Base-by-base conservation (phyloP, 2,888 invertebrate species). In the Chromoteleia sp. region DNA sequence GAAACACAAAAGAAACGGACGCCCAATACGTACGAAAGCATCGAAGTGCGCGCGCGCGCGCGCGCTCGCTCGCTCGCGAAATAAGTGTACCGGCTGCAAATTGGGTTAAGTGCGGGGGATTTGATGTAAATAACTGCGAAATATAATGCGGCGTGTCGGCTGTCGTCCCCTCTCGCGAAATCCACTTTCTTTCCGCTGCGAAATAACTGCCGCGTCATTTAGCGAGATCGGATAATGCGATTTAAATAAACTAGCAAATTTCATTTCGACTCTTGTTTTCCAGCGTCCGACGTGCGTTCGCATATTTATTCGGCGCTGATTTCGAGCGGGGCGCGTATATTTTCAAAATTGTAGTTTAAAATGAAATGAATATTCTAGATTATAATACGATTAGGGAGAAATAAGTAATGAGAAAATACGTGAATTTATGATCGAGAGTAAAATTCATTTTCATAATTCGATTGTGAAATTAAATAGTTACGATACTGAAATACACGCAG, bases 61-160 rank as follows among this genome's bases (percentile, higher is more conserved):
- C 25, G 25, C 25, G 25, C 25, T 2, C 25, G 25, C 25, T 2
- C 8, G 14, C 17, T 59, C 43, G 68, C 39, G 45, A 70, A 80
- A 45, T 70, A 70, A 80, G 58, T 80, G 19, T 61, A 36, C 61
- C 3, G 15, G 21, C 25, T 30, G 48, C 19, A 63, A 90, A 90
- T 90, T 88, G 87, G 90, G 88, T 89, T 88, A 68, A 68, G 68
- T 76, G 41, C 17, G 19, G 30, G 8, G 58, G 48, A 17, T 58
- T 39, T 36, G 58, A 54, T 58, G 54, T 59, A 79, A 79, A 79
- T 73, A 74, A 79, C 79, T 43, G 67, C 36, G n/a, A 70, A 68
- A 79, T 74, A 73, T 74, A 79, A 78, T 73, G 58, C 43, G 56
- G 29, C 65, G 59, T 29, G 67, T 52, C 56, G 45, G 59, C 52